phyloP scores from a whole-genome alignment of 1,140 invertebrate genomes.

The Monomorium pharaonis region DNA sequence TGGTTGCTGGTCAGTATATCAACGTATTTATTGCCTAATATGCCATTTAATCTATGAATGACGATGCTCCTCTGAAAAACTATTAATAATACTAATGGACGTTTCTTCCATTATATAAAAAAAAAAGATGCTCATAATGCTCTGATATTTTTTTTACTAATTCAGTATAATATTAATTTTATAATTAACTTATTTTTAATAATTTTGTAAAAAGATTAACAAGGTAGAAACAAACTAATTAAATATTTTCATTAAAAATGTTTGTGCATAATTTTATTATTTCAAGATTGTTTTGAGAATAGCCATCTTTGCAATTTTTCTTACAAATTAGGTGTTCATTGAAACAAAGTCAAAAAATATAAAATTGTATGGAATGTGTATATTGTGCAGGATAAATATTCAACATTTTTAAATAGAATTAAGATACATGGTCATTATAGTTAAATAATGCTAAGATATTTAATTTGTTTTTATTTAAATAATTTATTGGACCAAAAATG shows the following conservation, averaged over 20 bases:
- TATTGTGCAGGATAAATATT: background rate
- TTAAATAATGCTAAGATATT: background rate
- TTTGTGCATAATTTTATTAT: background rate
- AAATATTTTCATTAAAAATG: background rate
- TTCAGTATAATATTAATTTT: background rate
- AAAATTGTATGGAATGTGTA: background rate
- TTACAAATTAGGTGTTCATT: background rate
- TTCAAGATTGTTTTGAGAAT: background rate
- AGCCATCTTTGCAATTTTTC: background rate
- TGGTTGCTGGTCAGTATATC: conserved; percentile 5
- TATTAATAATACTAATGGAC: background rate
- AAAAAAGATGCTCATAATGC: background rate
- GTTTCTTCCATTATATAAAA: conserved; percentile 1
- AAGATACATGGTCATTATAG: background rate
- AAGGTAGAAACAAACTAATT: background rate
- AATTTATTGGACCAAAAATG: background rate
- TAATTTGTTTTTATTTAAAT: background rate
- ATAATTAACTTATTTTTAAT: background rate
- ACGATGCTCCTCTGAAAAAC: background rate
- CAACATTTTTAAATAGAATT: background rate
- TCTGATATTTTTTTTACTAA: conserved; percentile 10
- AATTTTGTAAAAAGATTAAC: background rate
- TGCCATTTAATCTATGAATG: background rate
- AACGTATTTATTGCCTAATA: background rate
- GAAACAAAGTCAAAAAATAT: background rate